Conservation (phyloP, 2,113 vertebrate genomes). For the Speoplatyrhinus poulsoni region DNA sequence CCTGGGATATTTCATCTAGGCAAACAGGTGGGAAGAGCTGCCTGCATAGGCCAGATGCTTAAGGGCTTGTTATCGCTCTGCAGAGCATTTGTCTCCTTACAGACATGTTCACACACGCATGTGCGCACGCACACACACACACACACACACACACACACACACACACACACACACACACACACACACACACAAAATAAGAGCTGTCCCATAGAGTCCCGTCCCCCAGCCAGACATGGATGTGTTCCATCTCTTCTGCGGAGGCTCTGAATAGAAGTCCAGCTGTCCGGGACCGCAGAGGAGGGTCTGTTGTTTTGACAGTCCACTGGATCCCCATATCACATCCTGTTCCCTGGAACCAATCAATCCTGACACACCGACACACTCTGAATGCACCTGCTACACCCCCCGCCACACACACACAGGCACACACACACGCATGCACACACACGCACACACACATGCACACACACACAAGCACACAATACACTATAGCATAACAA, state of each 20-base stretch:
- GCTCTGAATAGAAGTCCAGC: constrained; percentile 77
- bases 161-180: constrained; percentile 5
- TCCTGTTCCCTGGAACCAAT: constrained; percentile 73
- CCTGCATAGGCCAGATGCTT: constrained; percentile 71
- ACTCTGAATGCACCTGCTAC: constrained; percentile 51
- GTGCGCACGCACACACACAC: no score
- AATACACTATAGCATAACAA: no score
- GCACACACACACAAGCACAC: neutral
- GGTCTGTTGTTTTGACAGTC: constrained; percentile 75
- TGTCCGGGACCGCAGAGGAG: constrained; percentile 75
- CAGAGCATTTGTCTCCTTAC: constrained; percentile 58
- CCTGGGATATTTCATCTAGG: no score
- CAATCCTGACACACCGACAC: constrained; percentile 49
- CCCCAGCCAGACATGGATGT: constrained; percentile 46
- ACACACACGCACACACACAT: neutral
- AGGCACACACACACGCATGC: neutral
- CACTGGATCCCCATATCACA: constrained; percentile 74
- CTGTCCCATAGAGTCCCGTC: constrained; percentile 17
- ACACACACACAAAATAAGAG: neutral
- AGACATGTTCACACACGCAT: neutral
- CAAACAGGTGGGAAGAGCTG: neutral
- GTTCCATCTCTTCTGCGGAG: constrained; percentile 61
- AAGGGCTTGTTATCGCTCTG: constrained; percentile 57
- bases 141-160: neutral
- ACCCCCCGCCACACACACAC: constrained; percentile 31